These are phyloP conservation scores for Malacoraja senta DNA, from an alignment of 2,797 vertebrate genomes.

Conservation along the genomic window DNA sequence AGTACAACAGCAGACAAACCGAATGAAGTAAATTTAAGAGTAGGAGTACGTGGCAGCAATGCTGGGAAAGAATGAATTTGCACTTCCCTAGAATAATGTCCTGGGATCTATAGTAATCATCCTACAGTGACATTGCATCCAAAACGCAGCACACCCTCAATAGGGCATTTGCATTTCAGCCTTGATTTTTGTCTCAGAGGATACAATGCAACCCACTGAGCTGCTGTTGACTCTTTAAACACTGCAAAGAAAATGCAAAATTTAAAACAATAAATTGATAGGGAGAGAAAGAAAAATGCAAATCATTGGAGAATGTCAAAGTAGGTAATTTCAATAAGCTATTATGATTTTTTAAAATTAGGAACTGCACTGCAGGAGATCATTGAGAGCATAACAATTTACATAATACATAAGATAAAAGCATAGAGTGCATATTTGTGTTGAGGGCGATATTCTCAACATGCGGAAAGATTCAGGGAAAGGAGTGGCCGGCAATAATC, in stretches of 20 bases:
- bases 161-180: too few species aligned
- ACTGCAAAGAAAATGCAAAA: neutral
- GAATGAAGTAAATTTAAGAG: too few species aligned
- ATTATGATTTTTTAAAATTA: neutral
- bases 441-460: neutral
- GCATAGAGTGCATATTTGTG: neutral
- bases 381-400: neutral
- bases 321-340: neutral
- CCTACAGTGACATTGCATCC: too few species aligned
- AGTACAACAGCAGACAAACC: too few species aligned
- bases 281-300: neutral
- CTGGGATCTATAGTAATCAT: too few species aligned
- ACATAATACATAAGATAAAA: neutral
- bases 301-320: neutral
- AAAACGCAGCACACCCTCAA: too few species aligned
- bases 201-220: too few species aligned
- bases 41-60: too few species aligned
- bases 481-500: neutral
- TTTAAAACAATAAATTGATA: neutral
- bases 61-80: too few species aligned
- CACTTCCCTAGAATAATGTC: too few species aligned
- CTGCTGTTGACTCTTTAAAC: too few species aligned
- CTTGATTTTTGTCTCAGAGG: too few species aligned
- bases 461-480: neutral
- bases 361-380: neutral